Evolutionary conservation across 1,140 invertebrate genomes (phyloP).

Genomic region (Brachystomella parvula): DNA sequence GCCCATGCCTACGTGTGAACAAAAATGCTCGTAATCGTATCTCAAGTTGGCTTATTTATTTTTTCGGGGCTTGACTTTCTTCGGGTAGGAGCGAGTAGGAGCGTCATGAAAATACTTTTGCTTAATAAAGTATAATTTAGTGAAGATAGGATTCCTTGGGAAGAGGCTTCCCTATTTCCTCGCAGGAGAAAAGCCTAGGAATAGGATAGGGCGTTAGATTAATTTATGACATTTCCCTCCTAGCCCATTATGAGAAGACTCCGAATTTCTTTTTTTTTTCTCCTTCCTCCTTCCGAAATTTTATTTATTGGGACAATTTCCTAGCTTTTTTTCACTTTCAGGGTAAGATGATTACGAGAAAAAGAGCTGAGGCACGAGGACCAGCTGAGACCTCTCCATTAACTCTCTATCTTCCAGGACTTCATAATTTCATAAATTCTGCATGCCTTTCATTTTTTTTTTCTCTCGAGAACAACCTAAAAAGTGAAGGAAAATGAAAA

Average conservation of each 20-base stretch:
- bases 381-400: conserved; percentile 9
- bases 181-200: too few species aligned
- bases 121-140: conserved; percentile 16
- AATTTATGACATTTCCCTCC: conserved; percentile 6
- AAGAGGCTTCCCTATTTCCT: neutral
- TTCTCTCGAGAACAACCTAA: too few species aligned
- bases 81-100: neutral
- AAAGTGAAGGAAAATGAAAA: too few species aligned
- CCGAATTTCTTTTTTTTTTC: too few species aligned
- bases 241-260: neutral
- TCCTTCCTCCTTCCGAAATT: neutral
- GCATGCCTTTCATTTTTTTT: neutral
- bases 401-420: neutral
- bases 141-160: neutral
- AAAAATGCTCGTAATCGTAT: conserved; percentile 36
- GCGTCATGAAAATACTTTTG: conserved; percentile 11
- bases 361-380: neutral
- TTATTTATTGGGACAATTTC: conserved; percentile 11
- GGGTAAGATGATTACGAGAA: neutral
- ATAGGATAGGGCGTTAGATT: conserved; percentile 6
- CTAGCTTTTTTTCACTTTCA: conserved; percentile 1
- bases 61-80: neutral
- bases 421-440: conserved; percentile 2
- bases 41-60: conserved; percentile 21
- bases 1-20: conserved; percentile 5